Evolutionary conservation across 2,888 invertebrate species (phyloP).

Genomic region (Mesopsocus fuscifrons): DNA sequence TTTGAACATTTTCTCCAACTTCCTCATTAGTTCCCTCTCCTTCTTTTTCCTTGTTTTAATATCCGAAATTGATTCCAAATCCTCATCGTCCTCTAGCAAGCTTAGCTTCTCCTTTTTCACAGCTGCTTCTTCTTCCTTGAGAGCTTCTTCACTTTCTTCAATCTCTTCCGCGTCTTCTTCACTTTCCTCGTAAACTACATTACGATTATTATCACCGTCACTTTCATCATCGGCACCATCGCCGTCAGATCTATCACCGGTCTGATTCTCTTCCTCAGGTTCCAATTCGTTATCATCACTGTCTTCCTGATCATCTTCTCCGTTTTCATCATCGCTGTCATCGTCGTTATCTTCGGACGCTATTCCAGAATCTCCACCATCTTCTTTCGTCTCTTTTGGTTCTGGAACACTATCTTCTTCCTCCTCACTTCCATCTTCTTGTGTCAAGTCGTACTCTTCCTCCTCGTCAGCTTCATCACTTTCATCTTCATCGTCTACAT

Average conservation of each 20-base stretch:
- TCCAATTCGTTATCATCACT: constrained; percentile 17
- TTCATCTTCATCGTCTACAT: constrained; percentile 20
- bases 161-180: constrained; percentile 19
- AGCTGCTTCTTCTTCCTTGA: constrained; percentile 19
- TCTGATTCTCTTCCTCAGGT: constrained; percentile 16
- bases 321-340: constrained; percentile 18
- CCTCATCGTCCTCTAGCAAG: constrained; percentile 16
- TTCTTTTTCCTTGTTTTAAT: constrained; percentile 1
- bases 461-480: constrained; percentile 23
- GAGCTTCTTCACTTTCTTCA: constrained; percentile 17
- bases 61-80: constrained; percentile 6
- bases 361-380: constrained; percentile 24
- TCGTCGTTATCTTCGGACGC: constrained; percentile 19
- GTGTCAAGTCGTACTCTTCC: constrained; percentile 19
- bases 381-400: constrained; percentile 17
- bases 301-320: constrained; percentile 18
- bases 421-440: constrained; percentile 20
- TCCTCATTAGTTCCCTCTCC: constrained; percentile 2
- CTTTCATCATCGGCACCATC: constrained; percentile 20
- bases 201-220: constrained; percentile 19
- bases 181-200: constrained; percentile 20
- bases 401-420: constrained; percentile 19
- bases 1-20: constrained; percentile 7
- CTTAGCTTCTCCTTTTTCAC: constrained; percentile 23
- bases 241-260: constrained; percentile 21